These are phyloP conservation scores for Bellardia pandia DNA, from an alignment of 2,888 invertebrate genomes.

Conservation along the genomic window DNA sequence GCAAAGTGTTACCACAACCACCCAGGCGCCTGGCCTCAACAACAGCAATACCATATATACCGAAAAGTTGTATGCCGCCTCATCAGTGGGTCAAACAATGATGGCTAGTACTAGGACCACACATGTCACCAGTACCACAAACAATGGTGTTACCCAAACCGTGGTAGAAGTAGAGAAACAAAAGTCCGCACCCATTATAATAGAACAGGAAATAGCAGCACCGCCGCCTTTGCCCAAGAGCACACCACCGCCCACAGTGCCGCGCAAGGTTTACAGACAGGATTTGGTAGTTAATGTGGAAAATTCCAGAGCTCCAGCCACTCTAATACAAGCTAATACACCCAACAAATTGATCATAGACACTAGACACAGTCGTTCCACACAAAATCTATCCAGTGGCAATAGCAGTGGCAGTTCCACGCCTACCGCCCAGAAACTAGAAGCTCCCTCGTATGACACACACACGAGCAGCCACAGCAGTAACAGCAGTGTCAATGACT, in stretches of 20 bases:
- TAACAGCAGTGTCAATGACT: constrained; percentile 73
- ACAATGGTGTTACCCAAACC: constrained; percentile 68
- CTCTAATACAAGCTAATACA: constrained; percentile 59
- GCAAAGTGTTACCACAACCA: constrained; percentile 77
- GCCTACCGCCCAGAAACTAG: constrained; percentile 73
- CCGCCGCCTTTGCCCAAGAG: constrained; percentile 84
- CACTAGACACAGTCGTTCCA: constrained; percentile 76
- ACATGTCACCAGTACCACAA: constrained; percentile 69
- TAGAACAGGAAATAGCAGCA: constrained; percentile 55
- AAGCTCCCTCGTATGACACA: constrained; percentile 67
- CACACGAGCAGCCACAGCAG: neutral
- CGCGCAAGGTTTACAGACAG: constrained; percentile 83
- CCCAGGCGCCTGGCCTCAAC: constrained; percentile 73
- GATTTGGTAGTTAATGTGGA: constrained; percentile 83
- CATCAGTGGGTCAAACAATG: constrained; percentile 71
- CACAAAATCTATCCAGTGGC: constrained; percentile 75
- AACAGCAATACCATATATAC: constrained; percentile 76
- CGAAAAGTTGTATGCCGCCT: constrained; percentile 76
- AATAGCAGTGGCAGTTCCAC: constrained; percentile 73
- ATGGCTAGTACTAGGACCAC: constrained; percentile 77
- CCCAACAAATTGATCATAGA: constrained; percentile 76
- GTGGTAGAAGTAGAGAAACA: constrained; percentile 74
- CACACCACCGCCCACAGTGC: constrained; percentile 83
- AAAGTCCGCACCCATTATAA: constrained; percentile 60
- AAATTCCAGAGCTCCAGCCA: constrained; percentile 76